These are phyloP conservation scores for Coregonus sp. DNA, from an alignment of 2,797 vertebrate species.

Conservation along the genomic window DNA sequence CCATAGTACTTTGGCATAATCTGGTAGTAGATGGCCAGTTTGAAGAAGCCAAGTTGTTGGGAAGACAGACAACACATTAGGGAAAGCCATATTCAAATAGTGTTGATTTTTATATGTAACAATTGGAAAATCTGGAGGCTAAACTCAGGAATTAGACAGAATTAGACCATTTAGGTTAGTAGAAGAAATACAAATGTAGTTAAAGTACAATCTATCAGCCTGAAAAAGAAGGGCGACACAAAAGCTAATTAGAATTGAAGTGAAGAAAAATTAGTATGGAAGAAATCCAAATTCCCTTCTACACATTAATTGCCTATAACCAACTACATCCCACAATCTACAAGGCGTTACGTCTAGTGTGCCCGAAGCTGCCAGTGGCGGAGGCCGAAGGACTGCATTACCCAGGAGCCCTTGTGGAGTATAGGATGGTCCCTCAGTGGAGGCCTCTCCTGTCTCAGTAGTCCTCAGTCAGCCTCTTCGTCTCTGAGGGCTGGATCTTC, in stretches of 20 bases:
- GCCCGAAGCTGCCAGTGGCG: neutral
- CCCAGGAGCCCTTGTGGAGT: constrained; percentile 69
- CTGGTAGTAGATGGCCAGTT: constrained; percentile 88
- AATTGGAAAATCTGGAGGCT: neutral
- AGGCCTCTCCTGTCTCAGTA: constrained; percentile 78
- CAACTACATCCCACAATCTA: neutral
- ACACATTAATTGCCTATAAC: neutral
- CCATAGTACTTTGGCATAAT: constrained; percentile 95
- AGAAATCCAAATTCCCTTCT: neutral
- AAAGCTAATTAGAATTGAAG: neutral
- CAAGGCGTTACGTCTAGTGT: neutral
- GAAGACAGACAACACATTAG: constrained; percentile 33
- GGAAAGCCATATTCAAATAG: neutral
- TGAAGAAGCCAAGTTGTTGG: constrained; percentile 91
- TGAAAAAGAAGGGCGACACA: neutral
- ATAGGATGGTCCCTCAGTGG: constrained; percentile 43
- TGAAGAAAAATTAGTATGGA: neutral
- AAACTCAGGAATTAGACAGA: neutral
- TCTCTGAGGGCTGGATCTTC: constrained; percentile 98
- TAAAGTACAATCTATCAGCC: neutral
- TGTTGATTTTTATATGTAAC: neutral
- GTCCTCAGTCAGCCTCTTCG: constrained; percentile 91
- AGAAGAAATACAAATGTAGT: no score
- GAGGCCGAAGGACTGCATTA: constrained; percentile 58
- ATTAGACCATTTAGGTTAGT: neutral